Base-by-base conservation (phyloP, 1,140 invertebrate species). In the Hyles euphorbiae region DNA sequence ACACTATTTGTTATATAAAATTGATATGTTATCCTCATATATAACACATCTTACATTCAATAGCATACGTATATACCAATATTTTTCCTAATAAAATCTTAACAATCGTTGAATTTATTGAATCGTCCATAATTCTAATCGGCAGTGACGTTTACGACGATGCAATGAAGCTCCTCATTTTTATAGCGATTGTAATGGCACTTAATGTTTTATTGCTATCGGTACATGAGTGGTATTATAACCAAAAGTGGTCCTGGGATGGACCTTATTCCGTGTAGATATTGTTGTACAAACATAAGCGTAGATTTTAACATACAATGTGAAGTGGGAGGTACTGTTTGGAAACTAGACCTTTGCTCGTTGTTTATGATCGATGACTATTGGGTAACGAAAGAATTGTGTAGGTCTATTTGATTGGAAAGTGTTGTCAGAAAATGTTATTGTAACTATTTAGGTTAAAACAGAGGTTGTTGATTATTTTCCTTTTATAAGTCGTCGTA, bases 301-400 rank as follows among this genome's bases (percentile, higher is more conserved):
- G 63, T 60, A 61, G 51, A 63, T 56, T 81, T 85, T 85, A 74
- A 77, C 80, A 83, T 85, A 85, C 80, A 85, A 85, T 85, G 70
- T 61, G 49, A 45, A 40, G 78, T 82, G 73, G 82, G 82, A 73
- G 80, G 72, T 61, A 61, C 58, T 52, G 56, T 64, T 61, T 54
- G 46, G 46, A 55, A 49, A 67, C 66, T 62, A 62, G 53, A 34
- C 46, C 45, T 43, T 33, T 45, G 43, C 56, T 34, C 36, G 40
- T 52, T 34, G 33, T 52, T 50, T 34, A 52, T 34, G 43, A 43
- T 52, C 34, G 50, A 52, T 52, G 12, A 40, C 2, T 5, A 40
- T 40, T 40, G 36, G 36, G 8, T 5, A 5, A 40, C 36, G 8
- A 40, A 40, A 40, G 36, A 40, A 40, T 40, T 5, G 36, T 8